Evolutionary conservation across 2,797 vertebrate species (phyloP), one percentile per base, ranked within the genome.

Genomic region (Balearica regulorum): DNA sequence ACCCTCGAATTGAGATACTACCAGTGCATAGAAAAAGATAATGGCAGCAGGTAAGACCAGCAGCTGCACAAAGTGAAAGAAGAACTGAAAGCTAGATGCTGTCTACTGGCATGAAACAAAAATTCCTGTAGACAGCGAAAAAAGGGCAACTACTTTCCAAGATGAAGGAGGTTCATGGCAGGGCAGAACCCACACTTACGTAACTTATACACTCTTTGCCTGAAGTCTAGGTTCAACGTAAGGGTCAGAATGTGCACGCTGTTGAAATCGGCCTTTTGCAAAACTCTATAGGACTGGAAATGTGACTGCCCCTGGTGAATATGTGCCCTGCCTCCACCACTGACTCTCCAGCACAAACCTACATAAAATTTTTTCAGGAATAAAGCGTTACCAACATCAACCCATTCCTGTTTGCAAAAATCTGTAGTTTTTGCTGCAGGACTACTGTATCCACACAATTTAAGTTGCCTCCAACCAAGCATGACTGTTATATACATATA

Each of bases 201-300:
- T 55, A 29, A 93, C 43, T 94, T 89, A 60, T 26, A 22, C 60
- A 58, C 19, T 87, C 70, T 60, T 93, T 87, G 48, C 55, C 87
- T 3, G 13, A 87, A 71, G 29, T 64, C 70, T 49, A 46, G 24
- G 31, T 58, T 88, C 85, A 53, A 82, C 44, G 9, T 9, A n/a
- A 90, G 77, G 28, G 41, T 58, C 80, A 88, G 85, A 64, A 88
- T 51, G 58, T 6, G 20, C 11, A 22, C 1, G 0, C 44, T 54
- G 75, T 93, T 87, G 86, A 93, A 95, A 95, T 82, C 60, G 65
- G 68, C 10, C 75, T 92, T 92, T 94, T 95, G 90, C 83, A 93
- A 94, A 90, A 85, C 33, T 41, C n/a, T 35, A 11, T 5, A 24
- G n/a, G 19, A 46, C 58, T 79, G 71, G 44, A 87, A 78, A 37